These are phyloP conservation scores for Babyrousa celebensis DNA, from an alignment of 2,797 vertebrate species.

Conservation along the genomic window DNA sequence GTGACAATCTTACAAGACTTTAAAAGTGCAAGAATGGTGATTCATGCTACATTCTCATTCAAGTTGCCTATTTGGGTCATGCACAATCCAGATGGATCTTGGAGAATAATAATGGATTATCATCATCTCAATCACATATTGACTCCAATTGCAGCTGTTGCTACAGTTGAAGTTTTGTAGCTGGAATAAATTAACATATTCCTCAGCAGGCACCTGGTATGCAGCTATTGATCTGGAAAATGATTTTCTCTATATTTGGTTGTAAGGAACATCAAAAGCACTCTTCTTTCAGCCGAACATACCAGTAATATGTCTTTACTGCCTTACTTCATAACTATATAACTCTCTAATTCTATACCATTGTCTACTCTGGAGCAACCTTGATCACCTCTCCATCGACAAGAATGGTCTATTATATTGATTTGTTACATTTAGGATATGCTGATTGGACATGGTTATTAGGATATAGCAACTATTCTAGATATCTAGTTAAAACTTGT, in stretches of 20 bases:
- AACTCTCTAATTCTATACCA: neutral
- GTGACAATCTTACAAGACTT: neutral
- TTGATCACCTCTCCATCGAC: neutral
- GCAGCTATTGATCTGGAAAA: conserved; percentile 43
- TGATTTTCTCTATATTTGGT: conserved; percentile 1
- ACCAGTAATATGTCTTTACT: neutral
- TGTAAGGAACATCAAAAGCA: conserved; percentile 14
- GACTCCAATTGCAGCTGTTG: conserved; percentile 9
- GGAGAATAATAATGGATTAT: neutral
- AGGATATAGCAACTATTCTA: neutral
- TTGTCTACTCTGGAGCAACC: neutral
- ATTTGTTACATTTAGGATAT: neutral
- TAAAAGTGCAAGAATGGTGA: neutral
- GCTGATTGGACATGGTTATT: neutral
- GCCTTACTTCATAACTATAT: neutral
- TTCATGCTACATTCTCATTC: conserved; percentile 9
- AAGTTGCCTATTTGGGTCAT: neutral
- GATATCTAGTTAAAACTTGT: neutral
- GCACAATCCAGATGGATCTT: conserved; percentile 21
- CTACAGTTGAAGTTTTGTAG: conserved; percentile 7
- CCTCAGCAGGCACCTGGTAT: neutral
- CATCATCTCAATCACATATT: conserved; percentile 53
- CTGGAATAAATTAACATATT: conserved; percentile 37
- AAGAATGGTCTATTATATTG: neutral
- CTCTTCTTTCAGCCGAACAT: neutral